Percentiles rank a stretch among this genome's conserved stretches.
Conservation (phyloP, 2,113 vertebrate species). For the Corvus cornix region DNA sequence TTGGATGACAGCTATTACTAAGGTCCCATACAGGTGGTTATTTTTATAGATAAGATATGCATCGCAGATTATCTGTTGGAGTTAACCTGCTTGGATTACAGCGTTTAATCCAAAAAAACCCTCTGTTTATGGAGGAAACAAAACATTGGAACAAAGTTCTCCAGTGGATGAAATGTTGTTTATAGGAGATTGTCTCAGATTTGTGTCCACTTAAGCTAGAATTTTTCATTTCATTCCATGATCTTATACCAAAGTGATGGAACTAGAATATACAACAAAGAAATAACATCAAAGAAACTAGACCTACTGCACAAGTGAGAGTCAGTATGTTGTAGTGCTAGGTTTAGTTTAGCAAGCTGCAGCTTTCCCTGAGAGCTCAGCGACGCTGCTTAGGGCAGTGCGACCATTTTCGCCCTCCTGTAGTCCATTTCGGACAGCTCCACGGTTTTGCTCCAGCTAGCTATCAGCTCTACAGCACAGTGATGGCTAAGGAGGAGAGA, state of each 20-base stretch:
- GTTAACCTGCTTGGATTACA: neutral
- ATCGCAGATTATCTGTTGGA: neutral
- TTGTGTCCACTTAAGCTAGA: neutral
- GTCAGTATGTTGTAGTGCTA: neutral
- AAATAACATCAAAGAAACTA: neutral
- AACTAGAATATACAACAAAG: neutral
- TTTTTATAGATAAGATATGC: neutral
- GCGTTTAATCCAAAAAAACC: neutral
- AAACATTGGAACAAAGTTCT: neutral
- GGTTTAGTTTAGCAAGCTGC: too few relatives aligned
- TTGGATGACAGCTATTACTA: neutral
- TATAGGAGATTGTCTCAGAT: neutral
- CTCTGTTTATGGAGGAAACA: neutral
- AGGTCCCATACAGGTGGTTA: neutral
- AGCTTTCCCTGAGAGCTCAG: too few relatives aligned
- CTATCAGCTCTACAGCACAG: too few relatives aligned
- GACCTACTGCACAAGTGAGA: neutral
- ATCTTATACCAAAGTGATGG: neutral
- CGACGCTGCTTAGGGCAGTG: too few relatives aligned
- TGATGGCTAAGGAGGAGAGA: too few relatives aligned
- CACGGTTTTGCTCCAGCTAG: too few relatives aligned
- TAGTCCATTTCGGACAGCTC: too few relatives aligned
- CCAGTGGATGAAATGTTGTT: neutral
- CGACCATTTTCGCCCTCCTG: too few relatives aligned
- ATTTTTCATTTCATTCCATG: neutral